Evolutionary conservation across 2,113 vertebrate species (phyloP).

Genomic region (Tyrannus savana): DNA sequence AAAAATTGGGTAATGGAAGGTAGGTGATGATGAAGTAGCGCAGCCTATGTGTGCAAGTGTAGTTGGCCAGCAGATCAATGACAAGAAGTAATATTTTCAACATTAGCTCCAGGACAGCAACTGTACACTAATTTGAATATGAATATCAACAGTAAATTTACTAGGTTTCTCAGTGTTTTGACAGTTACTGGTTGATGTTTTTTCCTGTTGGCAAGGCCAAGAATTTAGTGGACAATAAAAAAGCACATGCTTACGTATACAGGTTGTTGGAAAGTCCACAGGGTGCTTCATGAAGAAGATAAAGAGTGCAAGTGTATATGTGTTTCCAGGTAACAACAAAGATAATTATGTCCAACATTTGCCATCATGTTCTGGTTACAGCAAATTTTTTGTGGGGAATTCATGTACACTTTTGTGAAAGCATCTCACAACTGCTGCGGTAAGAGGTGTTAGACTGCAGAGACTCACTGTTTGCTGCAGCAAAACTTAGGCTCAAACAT

Average conservation of each 20-base stretch:
- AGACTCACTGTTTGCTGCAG: background rate
- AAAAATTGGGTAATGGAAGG: background rate
- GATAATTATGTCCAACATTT: background rate
- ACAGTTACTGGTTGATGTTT: background rate
- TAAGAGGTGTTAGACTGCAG: background rate
- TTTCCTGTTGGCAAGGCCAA: background rate
- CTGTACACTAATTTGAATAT: background rate
- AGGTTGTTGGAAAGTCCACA: background rate
- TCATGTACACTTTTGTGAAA: background rate
- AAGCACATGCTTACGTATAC: background rate
- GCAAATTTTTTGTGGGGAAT: background rate
- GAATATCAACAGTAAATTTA: background rate
- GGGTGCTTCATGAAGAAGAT: background rate
- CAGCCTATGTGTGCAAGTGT: background rate
- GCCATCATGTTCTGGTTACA: background rate
- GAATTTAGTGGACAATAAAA: background rate
- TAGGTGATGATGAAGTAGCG: fast-evolving
- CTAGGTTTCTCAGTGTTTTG: background rate
- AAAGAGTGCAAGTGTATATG: background rate
- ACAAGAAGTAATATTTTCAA: background rate
- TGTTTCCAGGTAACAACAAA: background rate
- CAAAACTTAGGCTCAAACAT: background rate
- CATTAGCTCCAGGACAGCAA: background rate
- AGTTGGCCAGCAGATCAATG: background rate
- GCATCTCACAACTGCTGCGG: background rate